Percentiles rank a stretch among this genome's conserved stretches.
These are phyloP conservation scores for Eupeodes luniger DNA, from an alignment of 2,888 invertebrate species.

Conservation along the genomic window DNA sequence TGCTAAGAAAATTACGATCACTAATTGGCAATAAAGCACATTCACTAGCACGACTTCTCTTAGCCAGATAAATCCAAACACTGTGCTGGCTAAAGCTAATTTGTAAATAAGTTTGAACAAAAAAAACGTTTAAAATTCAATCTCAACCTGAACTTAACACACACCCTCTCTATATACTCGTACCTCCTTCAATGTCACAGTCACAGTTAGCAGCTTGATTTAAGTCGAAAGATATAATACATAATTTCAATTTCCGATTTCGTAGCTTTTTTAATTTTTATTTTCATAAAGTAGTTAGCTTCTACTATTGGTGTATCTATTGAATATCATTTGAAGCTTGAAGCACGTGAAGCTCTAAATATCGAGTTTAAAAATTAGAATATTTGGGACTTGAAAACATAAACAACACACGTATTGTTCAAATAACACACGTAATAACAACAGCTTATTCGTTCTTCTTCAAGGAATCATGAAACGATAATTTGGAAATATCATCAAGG, in stretches of 20 bases:
- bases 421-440: constrained; percentile 6
- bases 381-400: neutral
- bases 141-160: neutral
- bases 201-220: neutral
- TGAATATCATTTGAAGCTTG: neutral
- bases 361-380: neutral
- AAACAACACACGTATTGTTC: neutral
- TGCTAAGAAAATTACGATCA: neutral
- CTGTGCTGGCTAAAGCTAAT: constrained; percentile 30
- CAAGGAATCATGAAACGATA: neutral
- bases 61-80: constrained; percentile 42
- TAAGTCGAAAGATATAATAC: constrained; percentile 26
- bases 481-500: constrained; percentile 7
- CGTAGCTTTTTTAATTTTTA: neutral
- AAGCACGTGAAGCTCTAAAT: neutral
- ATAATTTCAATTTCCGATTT: constrained; percentile 56
- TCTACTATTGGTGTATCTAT: neutral
- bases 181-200: constrained; percentile 40
- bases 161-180: constrained; percentile 30
- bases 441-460: neutral
- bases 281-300: neutral
- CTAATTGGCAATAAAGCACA: neutral
- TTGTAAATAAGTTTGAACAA: constrained; percentile 16
- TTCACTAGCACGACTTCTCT: constrained; percentile 35
- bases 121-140: constrained; percentile 37